Percentiles rank a stretch among this genome's conserved stretches.
These are phyloP conservation scores for Keiferia lycopersicella DNA, from an alignment of 2,888 invertebrate species.

Conservation along the genomic window DNA sequence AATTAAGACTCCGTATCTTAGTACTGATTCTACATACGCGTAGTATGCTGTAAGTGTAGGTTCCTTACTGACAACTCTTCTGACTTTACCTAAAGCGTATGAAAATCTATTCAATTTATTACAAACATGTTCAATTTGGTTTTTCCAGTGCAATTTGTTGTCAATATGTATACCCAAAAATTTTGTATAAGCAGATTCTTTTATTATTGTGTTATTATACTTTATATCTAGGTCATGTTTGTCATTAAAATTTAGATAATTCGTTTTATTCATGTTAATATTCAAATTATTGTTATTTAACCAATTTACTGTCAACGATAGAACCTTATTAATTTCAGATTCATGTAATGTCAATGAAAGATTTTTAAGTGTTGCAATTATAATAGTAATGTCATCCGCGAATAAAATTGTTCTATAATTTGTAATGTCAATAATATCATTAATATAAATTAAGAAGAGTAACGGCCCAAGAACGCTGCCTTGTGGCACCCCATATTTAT, in stretches of 20 bases:
- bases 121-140: background rate
- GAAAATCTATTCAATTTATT: background rate
- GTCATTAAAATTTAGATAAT: conserved; percentile 6
- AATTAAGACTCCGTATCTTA: background rate
- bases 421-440: conserved; percentile 8
- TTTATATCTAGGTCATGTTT: background rate
- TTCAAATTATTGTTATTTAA: conserved; percentile 10
- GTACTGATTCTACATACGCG: background rate
- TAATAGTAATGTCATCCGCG: conserved; percentile 17
- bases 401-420: conserved; percentile 10
- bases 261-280: background rate
- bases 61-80: background rate
- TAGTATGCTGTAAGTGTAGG: background rate
- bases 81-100: background rate
- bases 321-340: background rate
- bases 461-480: conserved; percentile 7
- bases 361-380: background rate
- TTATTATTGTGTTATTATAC: background rate
- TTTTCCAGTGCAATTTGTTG: background rate
- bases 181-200: background rate
- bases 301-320: background rate
- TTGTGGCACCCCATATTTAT: conserved; percentile 11
- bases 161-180: background rate
- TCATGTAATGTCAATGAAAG: background rate
- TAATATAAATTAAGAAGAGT: conserved; percentile 6